A percentile compares a stretch with the other conserved stretches of the same genome.
Conservation (phyloP, 1,140 invertebrate genomes). For the Cardiocondyla obscurior region DNA sequence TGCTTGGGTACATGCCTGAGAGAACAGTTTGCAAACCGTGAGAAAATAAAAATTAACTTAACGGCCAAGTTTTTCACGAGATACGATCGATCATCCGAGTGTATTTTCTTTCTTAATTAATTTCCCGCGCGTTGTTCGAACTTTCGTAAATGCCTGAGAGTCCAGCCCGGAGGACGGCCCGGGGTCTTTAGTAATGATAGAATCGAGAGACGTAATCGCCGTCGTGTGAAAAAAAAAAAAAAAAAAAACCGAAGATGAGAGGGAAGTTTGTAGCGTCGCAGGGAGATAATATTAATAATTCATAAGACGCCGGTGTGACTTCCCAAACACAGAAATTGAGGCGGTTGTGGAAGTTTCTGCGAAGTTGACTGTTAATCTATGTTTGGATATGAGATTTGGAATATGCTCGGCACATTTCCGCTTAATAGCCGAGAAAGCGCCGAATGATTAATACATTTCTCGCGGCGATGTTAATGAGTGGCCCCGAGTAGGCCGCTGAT, state of each 20-base stretch:
- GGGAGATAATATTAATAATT: conserved; percentile 25
- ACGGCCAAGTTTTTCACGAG: neutral
- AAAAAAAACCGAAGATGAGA: too few species aligned
- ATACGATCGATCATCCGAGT: neutral
- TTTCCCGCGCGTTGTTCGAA: neutral
- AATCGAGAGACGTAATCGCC: neutral
- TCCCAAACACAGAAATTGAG: neutral
- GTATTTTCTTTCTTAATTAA: conserved; percentile 29
- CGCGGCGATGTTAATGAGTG: neutral
- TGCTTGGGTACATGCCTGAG: neutral
- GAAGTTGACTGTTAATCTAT: conserved; percentile 32
- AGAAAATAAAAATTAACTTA: conserved; percentile 6
- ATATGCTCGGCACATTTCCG: neutral
- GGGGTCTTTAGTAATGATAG: neutral
- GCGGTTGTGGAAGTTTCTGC: neutral
- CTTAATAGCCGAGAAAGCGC: conserved; percentile 11
- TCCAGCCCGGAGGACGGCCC: neutral
- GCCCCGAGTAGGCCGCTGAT: conserved; percentile 8
- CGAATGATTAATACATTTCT: conserved; percentile 31
- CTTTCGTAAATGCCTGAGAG: too few species aligned
- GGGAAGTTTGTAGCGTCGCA: neutral
- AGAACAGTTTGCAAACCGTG: neutral
- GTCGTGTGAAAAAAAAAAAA: neutral
- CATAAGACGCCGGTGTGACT: neutral
- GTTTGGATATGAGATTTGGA: neutral